Conservation (phyloP, 2,888 invertebrate species). For the Synanthedon andrenaeformis region DNA sequence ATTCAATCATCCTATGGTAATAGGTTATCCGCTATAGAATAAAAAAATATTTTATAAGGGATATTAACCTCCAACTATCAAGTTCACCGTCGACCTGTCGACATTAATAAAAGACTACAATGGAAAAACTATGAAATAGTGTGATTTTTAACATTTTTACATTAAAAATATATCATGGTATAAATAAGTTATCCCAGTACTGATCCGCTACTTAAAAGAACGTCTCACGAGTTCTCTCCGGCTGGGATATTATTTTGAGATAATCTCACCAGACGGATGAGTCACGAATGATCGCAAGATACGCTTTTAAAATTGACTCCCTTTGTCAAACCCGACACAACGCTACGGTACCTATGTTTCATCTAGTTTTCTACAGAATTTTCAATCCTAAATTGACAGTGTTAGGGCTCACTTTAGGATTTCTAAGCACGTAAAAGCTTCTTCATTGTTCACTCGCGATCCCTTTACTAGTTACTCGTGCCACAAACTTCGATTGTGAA, state of each 20-base stretch:
- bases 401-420: background rate
- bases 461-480: conserved; percentile 20
- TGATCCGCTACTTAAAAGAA: background rate
- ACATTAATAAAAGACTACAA: no score
- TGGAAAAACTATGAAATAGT: no score
- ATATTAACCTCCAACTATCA: no score
- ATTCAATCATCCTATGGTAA: no score
- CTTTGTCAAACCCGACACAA: conserved; percentile 46
- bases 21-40: no score
- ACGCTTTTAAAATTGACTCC: conserved; percentile 43
- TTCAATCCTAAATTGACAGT: background rate
- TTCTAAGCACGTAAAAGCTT: background rate
- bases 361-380: background rate
- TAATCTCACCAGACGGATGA: conserved; percentile 50
- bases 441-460: conserved; percentile 8
- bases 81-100: no score
- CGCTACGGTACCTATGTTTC: background rate
- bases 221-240: background rate
- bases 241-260: conserved; percentile 32
- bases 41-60: no score
- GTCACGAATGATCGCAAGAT: conserved; percentile 55
- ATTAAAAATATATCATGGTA: background rate
- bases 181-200: background rate
- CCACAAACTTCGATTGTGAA: conserved; percentile 4
- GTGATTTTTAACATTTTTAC: no score